A percentile compares a stretch with the other conserved stretches of the same genome.
Evolutionary conservation across 2,888 invertebrate species (phyloP).

Genomic region (Plusia festucae): DNA sequence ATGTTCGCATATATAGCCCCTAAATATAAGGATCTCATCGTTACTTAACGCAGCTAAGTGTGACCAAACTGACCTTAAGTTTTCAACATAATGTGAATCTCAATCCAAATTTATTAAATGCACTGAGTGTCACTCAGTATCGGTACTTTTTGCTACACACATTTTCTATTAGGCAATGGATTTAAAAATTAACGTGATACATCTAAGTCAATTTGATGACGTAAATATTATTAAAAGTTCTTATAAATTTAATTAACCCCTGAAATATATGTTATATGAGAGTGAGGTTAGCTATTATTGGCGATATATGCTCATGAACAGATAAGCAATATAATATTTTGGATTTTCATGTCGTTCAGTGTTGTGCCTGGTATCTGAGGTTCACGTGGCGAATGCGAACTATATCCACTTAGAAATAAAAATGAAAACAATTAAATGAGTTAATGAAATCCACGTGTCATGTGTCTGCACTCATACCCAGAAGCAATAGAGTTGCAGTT

Average conservation of each 20-base stretch:
- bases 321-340: conserved; percentile 1
- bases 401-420: neutral
- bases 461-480: neutral
- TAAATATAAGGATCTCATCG: conserved; percentile 53
- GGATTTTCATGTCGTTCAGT: neutral
- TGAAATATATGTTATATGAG: neutral
- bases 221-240: neutral
- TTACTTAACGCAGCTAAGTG: conserved; percentile 47
- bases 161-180: conserved; percentile 11
- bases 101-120: conserved; percentile 13
- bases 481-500: neutral
- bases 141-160: neutral
- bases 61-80: conserved; percentile 48
- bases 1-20: conserved; percentile 32
- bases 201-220: neutral
- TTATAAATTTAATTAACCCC: too few relatives aligned
- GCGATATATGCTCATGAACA: neutral
- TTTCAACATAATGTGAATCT: conserved; percentile 25
- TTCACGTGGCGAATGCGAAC: neutral
- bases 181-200: conserved; percentile 6
- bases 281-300: neutral
- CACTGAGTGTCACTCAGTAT: neutral
- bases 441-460: neutral
- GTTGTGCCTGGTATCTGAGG: neutral
- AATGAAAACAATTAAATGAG: neutral